Evolutionary conservation across 1,140 invertebrate genomes (phyloP).

Genomic region (Drosophila littoralis): DNA sequence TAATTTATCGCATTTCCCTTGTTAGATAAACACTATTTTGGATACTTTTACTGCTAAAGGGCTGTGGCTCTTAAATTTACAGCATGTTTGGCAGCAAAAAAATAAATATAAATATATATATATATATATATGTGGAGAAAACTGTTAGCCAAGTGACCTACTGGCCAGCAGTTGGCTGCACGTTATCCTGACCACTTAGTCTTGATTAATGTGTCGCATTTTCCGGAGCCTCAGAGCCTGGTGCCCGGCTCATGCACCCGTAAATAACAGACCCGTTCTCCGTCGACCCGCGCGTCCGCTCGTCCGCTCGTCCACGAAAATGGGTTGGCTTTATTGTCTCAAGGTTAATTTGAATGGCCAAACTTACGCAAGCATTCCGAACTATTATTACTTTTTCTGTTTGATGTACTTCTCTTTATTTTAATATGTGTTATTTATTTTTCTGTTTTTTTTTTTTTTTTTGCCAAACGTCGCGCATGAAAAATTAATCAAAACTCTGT

Average conservation of each 20-base stretch:
- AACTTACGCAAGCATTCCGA: conserved; percentile 63
- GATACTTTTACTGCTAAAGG: not conserved
- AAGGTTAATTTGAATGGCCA: conserved; percentile 78
- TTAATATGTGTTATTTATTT: conserved; percentile 54
- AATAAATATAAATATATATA: not conserved
- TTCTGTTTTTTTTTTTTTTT: not conserved
- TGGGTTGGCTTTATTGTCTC: conserved; percentile 70
- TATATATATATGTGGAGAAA: not conserved
- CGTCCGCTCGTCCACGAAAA: conserved; percentile 24
- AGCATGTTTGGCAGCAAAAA: not conserved
- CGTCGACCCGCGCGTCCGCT: conserved; percentile 1
- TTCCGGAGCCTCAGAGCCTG: conserved; percentile 28
- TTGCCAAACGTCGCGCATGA: too few relatives aligned
- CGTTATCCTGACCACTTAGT: conserved; percentile 75
- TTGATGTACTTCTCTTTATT: conserved; percentile 36
- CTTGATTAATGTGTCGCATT: conserved; percentile 76
- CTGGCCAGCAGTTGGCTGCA: conserved; percentile 38
- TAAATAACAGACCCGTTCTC: conserved; percentile 34
- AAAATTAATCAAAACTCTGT: conserved; percentile 48
- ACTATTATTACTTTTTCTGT: conserved; percentile 14
- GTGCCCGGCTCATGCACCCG: conserved; percentile 13
- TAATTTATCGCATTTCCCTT: not conserved
- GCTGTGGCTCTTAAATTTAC: conserved; percentile 26
- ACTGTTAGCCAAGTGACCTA: conserved; percentile 25
- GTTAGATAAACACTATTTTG: not conserved